Conservation (phyloP, 2,113 vertebrate species). For the Leptobrachium ailaonicum region DNA sequence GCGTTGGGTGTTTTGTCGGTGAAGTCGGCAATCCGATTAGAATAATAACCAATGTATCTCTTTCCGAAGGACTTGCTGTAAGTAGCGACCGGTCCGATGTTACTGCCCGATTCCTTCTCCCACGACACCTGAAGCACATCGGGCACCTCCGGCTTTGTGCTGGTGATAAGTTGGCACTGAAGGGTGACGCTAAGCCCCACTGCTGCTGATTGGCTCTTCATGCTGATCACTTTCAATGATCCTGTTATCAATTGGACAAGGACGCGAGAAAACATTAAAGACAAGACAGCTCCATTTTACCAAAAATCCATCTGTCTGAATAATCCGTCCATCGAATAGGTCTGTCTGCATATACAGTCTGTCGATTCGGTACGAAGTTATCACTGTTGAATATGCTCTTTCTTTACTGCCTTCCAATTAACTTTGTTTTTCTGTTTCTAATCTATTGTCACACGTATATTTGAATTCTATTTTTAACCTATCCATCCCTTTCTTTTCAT, state of each 20-base stretch:
- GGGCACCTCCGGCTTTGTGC: neutral
- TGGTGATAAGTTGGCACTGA: constrained; percentile 24
- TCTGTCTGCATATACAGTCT: too few species aligned
- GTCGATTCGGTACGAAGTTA: too few species aligned
- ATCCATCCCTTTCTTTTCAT: too few species aligned
- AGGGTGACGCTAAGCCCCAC: constrained; percentile 57
- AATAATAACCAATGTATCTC: constrained; percentile 51
- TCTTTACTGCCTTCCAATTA: too few species aligned
- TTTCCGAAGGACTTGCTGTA: constrained; percentile 51
- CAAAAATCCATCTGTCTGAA: too few species aligned
- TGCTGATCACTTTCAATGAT: constrained; percentile 49
- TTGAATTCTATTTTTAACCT: too few species aligned
- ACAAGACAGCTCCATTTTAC: too few species aligned
- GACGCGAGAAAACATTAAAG: too few species aligned
- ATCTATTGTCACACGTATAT: too few species aligned
- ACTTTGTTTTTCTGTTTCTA: too few species aligned
- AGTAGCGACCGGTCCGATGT: constrained; percentile 60
- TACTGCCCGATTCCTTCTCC: constrained; percentile 53
- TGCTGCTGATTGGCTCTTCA: constrained; percentile 32
- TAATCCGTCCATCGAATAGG: too few species aligned
- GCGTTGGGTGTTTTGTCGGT: constrained; percentile 16
- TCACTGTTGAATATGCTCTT: too few species aligned
- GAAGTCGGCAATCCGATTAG: constrained; percentile 28
- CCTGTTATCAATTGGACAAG: constrained; percentile 35
- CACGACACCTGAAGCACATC: constrained; percentile 65